These are phyloP conservation scores for Dendrocincla fuliginosa DNA, from an alignment of 2,797 vertebrate genomes.

Conservation along the genomic window DNA sequence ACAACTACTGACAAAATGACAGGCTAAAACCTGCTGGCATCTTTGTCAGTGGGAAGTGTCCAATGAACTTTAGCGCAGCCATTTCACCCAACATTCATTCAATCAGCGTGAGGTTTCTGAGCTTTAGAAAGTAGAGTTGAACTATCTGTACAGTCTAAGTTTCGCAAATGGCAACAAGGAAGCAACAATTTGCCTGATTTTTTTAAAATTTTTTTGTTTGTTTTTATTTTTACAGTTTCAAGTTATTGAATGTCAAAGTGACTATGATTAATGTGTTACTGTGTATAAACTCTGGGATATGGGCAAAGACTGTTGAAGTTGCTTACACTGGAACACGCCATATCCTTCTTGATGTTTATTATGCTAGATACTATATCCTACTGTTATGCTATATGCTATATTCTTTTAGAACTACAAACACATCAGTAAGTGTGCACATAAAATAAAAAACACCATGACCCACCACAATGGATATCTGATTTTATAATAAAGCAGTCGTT, in stretches of 20 bases:
- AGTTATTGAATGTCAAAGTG: background rate
- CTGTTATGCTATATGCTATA: background rate
- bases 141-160: background rate
- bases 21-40: background rate
- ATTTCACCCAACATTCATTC: background rate
- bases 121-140: background rate
- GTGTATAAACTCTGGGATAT: background rate
- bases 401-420: slow-evolving; percentile 1
- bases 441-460: background rate
- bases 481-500: background rate
- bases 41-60: background rate
- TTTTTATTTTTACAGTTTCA: background rate
- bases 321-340: background rate
- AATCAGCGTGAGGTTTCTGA: background rate
- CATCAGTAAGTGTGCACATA: background rate
- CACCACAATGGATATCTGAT: background rate
- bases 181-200: background rate
- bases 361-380: background rate
- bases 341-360: background rate
- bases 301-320: background rate
- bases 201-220: background rate
- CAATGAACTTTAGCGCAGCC: background rate
- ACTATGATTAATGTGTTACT: background rate
- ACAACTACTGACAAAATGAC: background rate
- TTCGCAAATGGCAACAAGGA: background rate